These are phyloP conservation scores for Anodontia alba DNA, from an alignment of 2,888 invertebrate genomes.

Conservation along the genomic window DNA sequence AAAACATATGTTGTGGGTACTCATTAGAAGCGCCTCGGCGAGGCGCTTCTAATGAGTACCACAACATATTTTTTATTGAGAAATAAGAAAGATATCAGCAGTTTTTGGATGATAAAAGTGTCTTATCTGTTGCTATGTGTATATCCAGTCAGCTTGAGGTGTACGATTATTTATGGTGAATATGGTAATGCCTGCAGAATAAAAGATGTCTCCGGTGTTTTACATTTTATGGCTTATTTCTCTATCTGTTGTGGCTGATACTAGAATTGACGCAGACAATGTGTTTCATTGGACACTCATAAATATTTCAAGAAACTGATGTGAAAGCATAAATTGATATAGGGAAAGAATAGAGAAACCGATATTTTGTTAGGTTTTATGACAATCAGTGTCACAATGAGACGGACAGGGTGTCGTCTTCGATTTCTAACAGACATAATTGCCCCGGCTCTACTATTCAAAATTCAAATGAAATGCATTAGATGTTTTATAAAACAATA, in stretches of 20 bases:
- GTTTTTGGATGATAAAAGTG: too few species aligned
- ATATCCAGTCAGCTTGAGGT: too few species aligned
- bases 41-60: too few species aligned
- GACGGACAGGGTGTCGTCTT: not conserved
- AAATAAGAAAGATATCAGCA: too few species aligned
- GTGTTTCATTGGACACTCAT: not conserved
- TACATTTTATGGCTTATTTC: not conserved
- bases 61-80: too few species aligned
- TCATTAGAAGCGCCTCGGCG: too few species aligned
- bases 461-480: not conserved
- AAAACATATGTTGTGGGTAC: too few species aligned
- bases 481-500: not conserved
- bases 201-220: too few species aligned
- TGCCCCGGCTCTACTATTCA: not conserved
- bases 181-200: too few species aligned
- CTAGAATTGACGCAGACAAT: not conserved
- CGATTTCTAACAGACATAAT: not conserved
- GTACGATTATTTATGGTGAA: too few species aligned
- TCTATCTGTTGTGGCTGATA: not conserved
- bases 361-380: not conserved
- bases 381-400: not conserved
- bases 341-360: not conserved
- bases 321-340: not conserved
- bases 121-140: too few species aligned
- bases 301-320: slow-evolving; percentile 1